Base-by-base conservation (phyloP, 2,113 vertebrate genomes). In the Nycticryphes semicollaris region DNA sequence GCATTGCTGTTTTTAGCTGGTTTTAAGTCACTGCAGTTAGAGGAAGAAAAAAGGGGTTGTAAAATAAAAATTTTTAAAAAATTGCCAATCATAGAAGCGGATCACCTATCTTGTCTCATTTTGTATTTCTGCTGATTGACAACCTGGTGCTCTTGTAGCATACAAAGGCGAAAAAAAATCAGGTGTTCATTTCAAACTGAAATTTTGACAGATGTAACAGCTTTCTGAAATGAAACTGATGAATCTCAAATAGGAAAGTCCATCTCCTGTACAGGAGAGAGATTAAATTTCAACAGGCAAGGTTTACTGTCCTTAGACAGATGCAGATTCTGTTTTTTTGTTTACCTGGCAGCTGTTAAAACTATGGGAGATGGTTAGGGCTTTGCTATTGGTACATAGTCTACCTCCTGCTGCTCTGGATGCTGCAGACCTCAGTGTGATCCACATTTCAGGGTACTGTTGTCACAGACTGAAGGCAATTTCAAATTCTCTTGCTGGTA, bases 151-250 rank as follows among this genome's bases (percentile, higher is more conserved):
- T 85, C 95, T 97, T 87, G 84, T 89, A 96, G 87, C 84, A 97
- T 92, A 95, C 54, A 97, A 97, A 97, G 75, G 87, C 53, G 93
- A 97, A 97, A 68, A 70, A 81, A 77, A 45, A 30, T 33, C 87
- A 95, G 73, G 63, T 4, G 0, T 95, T 97, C 84, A 84, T 96
- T 98, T 98, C 86, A 84, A 95, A 96, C 85, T 94, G 96, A 98
- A 97, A 96, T 93, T 96, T 97, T 97, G 97, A 97, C 91, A 98
- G 91, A 95, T 90, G 68, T 94, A 97, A 94, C 91, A 97, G 94
- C 80, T 96, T 96, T 94, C 88, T 95, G 89, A 97, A 97, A 96
- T 91, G 91, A 96, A 96, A 89, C 60, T 64, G 91, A 96, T 95
- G 96, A 97, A 98, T 94, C 89, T 98, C 92, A 93, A 97, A 94